A percentile compares a stretch with the other conserved stretches of the same genome.
Conservation (phyloP, 2,888 invertebrate genomes). For the Subacronicta megacephala region DNA sequence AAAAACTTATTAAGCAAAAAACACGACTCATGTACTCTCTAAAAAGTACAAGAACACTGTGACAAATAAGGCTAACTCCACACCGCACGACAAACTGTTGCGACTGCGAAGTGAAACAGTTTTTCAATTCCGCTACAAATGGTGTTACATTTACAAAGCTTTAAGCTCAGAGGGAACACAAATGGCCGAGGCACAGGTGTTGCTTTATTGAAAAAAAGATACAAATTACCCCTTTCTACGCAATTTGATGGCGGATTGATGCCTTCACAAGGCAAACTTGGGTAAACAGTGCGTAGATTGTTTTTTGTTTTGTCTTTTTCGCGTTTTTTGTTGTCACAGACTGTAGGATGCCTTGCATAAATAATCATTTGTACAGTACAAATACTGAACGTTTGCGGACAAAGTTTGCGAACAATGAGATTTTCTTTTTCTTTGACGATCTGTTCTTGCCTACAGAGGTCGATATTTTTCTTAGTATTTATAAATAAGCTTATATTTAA, state of each 20-base stretch:
- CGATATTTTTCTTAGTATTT: neutral
- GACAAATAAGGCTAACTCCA: slow-evolving; percentile 58
- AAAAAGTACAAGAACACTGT: slow-evolving; percentile 40
- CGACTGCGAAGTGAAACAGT: slow-evolving; percentile 76
- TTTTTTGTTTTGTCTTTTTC: slow-evolving; percentile 57
- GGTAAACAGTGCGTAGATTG: slow-evolving; percentile 54
- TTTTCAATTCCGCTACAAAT: slow-evolving; percentile 88
- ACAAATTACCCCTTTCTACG: slow-evolving; percentile 84
- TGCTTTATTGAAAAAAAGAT: slow-evolving; percentile 88
- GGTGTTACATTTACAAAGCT: slow-evolving; percentile 85
- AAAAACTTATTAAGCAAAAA: slow-evolving; percentile 25
- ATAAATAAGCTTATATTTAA: neutral
- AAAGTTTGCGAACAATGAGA: slow-evolving; percentile 39
- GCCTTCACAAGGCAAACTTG: slow-evolving; percentile 59
- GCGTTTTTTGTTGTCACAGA: slow-evolving; percentile 39
- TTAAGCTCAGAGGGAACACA: slow-evolving; percentile 81
- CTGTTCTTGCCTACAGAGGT: slow-evolving; percentile 16
- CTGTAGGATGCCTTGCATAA: slow-evolving; percentile 38
- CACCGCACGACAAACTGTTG: slow-evolving; percentile 72
- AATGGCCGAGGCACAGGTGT: slow-evolving; percentile 84
- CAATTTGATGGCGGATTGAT: slow-evolving; percentile 79
- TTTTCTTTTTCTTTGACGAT: slow-evolving; percentile 29
- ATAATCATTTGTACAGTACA: slow-evolving; percentile 32
- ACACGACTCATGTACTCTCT: slow-evolving; percentile 32
- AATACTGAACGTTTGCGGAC: too few species aligned